Evolutionary conservation across 2,888 invertebrate species (phyloP), one percentile per base, ranked within the genome.

Genomic region (Acleris emargana): DNA sequence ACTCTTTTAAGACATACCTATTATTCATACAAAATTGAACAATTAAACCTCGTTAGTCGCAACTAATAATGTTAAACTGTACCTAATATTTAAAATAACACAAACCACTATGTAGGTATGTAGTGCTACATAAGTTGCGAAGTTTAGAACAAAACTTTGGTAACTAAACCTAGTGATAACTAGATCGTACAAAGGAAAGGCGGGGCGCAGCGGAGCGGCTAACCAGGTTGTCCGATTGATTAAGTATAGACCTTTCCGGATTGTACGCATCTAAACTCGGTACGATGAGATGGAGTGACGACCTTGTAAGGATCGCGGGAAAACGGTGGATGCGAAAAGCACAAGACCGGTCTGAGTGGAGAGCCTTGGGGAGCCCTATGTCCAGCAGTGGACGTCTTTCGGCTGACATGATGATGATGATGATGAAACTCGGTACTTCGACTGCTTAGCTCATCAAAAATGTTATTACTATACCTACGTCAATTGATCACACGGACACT

Each of bases 211-310:
- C 4, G 43, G n/a, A n/a, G 32, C 50, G 28, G 51, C 18, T 20
- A 64, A 64, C 64, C 22, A 43, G 60, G 55, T 66, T 60, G 50
- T 32, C 51, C 47, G 52, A 58, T 58, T 63, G 52, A 52, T 52
- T 64, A 47, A 53, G 52, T 43, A 28, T 52, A 52, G 43, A 60
- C 28, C 42, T 49, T 42, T 59, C 49, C 13, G 20, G 25, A 58
- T 58, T 58, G 45, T 57, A 52, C 60, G 28, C 28, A 18, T 45
- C 16, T 45, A 43, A 52, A 45, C 52, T 28, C 18, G 52, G 42
- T 43, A 59, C 52, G n/a, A n/a, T n/a, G n/a, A n/a, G n/a, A n/a
- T n/a, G n/a, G n/a, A n/a, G n/a, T n/a, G n/a, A n/a, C n/a, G n/a
- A n/a, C n/a, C n/a, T n/a, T n/a, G n/a, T n/a, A n/a, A n/a, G n/a